Evolutionary conservation across 2,113 vertebrate species (phyloP).

Genomic region (Butorides virescens): DNA sequence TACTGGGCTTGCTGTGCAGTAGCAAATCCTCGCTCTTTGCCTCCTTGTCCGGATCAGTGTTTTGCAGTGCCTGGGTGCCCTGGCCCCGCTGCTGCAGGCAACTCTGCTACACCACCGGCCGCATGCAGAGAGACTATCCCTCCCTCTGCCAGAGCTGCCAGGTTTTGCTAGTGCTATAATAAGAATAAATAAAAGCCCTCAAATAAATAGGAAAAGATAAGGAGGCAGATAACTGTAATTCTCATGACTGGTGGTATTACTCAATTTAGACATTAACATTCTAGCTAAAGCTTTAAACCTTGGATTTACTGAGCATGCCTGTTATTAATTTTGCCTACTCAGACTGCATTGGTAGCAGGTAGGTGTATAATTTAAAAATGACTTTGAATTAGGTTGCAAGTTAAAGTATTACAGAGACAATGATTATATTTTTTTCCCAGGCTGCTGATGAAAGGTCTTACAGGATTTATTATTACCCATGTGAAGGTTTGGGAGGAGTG

Average conservation of each 20-base stretch:
- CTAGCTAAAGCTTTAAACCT: slow-evolving; percentile 27
- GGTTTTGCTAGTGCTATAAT: background rate
- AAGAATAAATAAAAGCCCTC: slow-evolving; percentile 19
- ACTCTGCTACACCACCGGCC: background rate
- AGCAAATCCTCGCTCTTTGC: background rate
- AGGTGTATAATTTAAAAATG: slow-evolving; percentile 38
- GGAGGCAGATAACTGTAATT: slow-evolving; percentile 31
- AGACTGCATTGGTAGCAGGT: slow-evolving; percentile 18
- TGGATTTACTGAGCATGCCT: slow-evolving; percentile 19
- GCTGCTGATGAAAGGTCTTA: background rate
- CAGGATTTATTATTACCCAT: slow-evolving; percentile 23
- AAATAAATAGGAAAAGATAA: slow-evolving; percentile 51
- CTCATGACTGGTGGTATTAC: slow-evolving; percentile 15
- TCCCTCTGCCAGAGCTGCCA: background rate
- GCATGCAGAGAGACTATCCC: background rate
- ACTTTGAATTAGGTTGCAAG: slow-evolving; percentile 23
- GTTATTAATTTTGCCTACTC: slow-evolving; percentile 44
- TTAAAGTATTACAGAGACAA: background rate
- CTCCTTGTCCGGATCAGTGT: background rate
- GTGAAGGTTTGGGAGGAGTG: slow-evolving; percentile 30
- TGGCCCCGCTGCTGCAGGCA: background rate
- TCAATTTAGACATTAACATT: slow-evolving; percentile 34
- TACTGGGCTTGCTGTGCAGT: background rate
- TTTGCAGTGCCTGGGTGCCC: background rate
- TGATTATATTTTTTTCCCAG: background rate